These are phyloP conservation scores for Subacronicta megacephala DNA, from an alignment of 2,888 invertebrate species.

Conservation along the genomic window DNA sequence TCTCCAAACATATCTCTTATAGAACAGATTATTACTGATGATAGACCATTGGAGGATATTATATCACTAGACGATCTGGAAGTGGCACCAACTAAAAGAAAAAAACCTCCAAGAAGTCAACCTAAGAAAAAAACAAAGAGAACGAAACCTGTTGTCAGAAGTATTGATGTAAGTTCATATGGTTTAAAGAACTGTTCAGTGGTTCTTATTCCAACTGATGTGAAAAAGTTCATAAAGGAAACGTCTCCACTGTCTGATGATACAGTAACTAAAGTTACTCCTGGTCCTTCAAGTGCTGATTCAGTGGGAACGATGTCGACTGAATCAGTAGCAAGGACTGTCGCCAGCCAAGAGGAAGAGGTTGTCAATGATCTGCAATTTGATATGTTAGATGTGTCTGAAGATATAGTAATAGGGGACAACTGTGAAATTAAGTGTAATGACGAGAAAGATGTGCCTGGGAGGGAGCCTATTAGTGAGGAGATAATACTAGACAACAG, in stretches of 20 bases:
- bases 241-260: conserved; percentile 14
- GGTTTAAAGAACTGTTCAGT: conserved; percentile 76
- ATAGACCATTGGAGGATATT: conserved; percentile 81
- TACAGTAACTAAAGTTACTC: conserved; percentile 6
- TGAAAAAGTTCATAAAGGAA: conserved; percentile 62
- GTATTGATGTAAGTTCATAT: conserved; percentile 34
- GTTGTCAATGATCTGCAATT: conserved; percentile 76
- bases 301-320: not conserved
- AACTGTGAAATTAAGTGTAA: conserved; percentile 71
- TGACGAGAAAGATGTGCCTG: conserved; percentile 68
- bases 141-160: conserved; percentile 47
- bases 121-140: conserved; percentile 54
- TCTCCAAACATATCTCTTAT: conserved; percentile 81
- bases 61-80: conserved; percentile 81
- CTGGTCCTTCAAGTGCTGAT: conserved; percentile 4
- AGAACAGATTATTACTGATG: conserved; percentile 83
- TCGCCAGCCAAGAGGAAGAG: conserved; percentile 43
- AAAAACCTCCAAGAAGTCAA: conserved; percentile 58
- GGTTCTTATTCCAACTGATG: conserved; percentile 68
- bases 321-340: conserved; percentile 3
- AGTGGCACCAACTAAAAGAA: conserved; percentile 61
- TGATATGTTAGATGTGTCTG: conserved; percentile 86
- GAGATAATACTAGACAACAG: conserved; percentile 84
- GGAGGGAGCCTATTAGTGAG: conserved; percentile 66
- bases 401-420: conserved; percentile 83